These are phyloP conservation scores for Procavia capensis DNA, from an alignment of 2,113 vertebrate species.

Conservation along the genomic window DNA sequence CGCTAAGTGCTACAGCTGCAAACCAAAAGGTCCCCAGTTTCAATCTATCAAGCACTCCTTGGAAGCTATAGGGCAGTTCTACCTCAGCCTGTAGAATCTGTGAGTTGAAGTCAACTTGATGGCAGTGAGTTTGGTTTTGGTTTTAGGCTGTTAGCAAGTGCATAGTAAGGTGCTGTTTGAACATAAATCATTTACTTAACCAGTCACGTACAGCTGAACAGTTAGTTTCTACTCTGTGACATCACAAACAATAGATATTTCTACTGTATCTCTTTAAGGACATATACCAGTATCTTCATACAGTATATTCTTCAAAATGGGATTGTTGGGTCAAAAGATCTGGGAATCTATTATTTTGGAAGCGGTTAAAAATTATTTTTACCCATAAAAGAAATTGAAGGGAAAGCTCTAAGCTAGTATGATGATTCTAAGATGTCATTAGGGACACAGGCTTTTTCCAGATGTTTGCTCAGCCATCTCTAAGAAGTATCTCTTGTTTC, in stretches of 20 bases:
- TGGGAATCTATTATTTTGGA: neutral
- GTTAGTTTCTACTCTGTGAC: neutral
- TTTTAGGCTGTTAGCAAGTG: neutral
- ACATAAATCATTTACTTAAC: neutral
- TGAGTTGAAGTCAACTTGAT: too few relatives aligned
- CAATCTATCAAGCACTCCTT: too few relatives aligned
- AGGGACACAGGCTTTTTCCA: neutral
- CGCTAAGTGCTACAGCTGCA: too few relatives aligned
- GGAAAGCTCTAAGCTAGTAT: neutral
- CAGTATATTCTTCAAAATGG: neutral
- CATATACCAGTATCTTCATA: neutral
- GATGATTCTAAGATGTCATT: neutral
- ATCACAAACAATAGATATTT: neutral
- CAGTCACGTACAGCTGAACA: neutral
- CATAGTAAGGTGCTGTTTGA: neutral
- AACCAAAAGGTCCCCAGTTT: too few relatives aligned
- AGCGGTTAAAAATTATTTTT: neutral
- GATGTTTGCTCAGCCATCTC: neutral
- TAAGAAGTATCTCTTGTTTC: neutral
- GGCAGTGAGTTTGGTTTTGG: too few relatives aligned
- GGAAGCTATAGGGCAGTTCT: too few relatives aligned
- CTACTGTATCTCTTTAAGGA: neutral
- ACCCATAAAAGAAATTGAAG: neutral
- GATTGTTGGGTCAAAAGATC: neutral
- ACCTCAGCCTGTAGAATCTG: too few relatives aligned